Evolutionary conservation across 1,140 invertebrate genomes (phyloP).

Genomic region (Penaeus indicus): DNA sequence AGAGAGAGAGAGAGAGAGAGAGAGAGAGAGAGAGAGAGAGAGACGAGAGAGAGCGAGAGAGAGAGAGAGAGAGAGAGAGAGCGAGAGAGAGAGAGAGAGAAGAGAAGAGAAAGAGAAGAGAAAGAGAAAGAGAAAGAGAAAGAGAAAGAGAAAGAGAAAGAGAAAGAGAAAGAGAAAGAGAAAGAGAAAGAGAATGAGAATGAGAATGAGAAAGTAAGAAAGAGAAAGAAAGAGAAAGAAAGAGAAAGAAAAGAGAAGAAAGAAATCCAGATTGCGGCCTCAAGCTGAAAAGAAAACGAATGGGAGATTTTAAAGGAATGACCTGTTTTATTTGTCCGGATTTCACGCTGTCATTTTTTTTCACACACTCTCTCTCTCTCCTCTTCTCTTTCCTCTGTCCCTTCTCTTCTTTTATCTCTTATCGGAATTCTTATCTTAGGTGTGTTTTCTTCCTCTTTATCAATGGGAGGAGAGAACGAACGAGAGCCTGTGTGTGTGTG

Average conservation of each 20-base stretch:
- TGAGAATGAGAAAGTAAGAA: not conserved
- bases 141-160: no score
- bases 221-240: not conserved
- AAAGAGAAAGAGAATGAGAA: not conserved
- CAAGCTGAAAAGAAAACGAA: not conserved
- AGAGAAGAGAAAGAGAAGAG: no score
- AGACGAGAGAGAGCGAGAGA: no score
- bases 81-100: no score
- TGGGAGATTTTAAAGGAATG: not conserved
- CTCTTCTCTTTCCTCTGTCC: not conserved
- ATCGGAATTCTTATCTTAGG: no score
- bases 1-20: no score
- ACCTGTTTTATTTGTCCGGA: not conserved
- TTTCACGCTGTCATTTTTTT: not conserved
- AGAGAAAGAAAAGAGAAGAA: not conserved
- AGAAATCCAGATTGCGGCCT: not conserved
- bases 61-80: no score
- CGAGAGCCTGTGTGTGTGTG: slow-evolving; percentile 3
- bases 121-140: no score
- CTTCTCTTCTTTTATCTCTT: not conserved
- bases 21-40: no score
- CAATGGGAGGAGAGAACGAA: not conserved
- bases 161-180: not conserved
- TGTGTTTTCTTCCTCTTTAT: no score
- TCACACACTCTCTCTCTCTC: not conserved